Evolutionary conservation across 2,888 invertebrate species (phyloP).

Genomic region (Troilus luridus): DNA sequence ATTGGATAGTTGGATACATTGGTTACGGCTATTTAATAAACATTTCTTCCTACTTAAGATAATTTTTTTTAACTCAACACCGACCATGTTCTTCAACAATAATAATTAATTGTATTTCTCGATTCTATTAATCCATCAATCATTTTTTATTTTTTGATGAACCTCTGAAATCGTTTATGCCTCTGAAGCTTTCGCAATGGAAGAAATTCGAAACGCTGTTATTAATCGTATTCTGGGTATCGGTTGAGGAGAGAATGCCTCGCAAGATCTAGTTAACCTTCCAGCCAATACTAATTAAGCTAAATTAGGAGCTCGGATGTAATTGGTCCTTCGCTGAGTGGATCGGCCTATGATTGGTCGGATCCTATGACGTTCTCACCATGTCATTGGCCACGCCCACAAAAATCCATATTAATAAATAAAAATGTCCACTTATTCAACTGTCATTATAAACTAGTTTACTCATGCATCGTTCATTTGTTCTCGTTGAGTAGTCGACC

Average conservation of each 20-base stretch:
- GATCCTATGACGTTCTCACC: neutral
- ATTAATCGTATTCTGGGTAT: neutral
- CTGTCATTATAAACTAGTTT: no score
- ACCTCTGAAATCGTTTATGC: neutral
- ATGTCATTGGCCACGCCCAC: neutral
- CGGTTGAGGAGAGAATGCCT: neutral
- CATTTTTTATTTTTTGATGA: neutral
- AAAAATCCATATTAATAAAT: neutral
- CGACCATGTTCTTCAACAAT: no score
- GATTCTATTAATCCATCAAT: no score
- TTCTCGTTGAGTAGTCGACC: no score
- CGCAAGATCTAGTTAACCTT: neutral
- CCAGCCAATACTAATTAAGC: constrained; percentile 2
- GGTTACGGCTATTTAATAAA: no score
- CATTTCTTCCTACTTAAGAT: no score
- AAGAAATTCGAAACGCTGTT: neutral
- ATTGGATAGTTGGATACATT: no score
- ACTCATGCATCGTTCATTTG: no score
- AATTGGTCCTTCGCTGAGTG: neutral
- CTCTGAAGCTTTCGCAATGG: neutral
- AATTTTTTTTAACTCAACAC: no score
- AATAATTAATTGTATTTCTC: no score
- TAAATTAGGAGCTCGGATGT: neutral
- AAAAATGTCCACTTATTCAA: neutral
- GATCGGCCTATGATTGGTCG: neutral